Base-by-base conservation (phyloP, 2,797 vertebrate species). In the Kryptopterus vitreolus region DNA sequence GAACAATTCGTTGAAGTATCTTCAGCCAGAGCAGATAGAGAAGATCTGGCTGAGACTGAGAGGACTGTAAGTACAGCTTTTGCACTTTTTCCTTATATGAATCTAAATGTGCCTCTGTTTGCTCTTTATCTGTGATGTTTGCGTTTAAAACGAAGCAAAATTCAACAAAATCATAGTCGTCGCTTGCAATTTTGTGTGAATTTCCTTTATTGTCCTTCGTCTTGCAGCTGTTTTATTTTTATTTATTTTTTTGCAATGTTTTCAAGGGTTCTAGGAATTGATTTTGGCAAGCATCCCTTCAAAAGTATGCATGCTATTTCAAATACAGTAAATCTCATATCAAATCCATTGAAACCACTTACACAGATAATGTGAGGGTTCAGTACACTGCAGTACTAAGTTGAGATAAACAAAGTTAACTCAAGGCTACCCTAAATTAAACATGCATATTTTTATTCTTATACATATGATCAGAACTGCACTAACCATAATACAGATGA, bases 1-100 rank as follows among this genome's bases (percentile, higher is more conserved):
- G 90, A 96, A 92, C 92, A 96, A 95, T 91, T 96, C 95, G 81
- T 91, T 96, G 89, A 96, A 96, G 91, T 95, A 96, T 85, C 91
- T 96, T 29, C 95, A 96, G 79, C 93, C 95, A 0, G 95, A 96
- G 76, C 96, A 96, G 90, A 96, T 96, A 77, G 96, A 96, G 92
- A 96, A 96, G 92, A 96, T 96, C 87, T 96, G 96, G 96, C 94
- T 96, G 84, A 93, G 95, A 78, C 94, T 96, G 81, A 92, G 96
- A 87, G 95, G 95, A 89, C 92, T 96, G 95, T 96, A 90, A 96
- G 96, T 96, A 93, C 29, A 83, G 65, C 33, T 81, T 82, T 24
- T 48, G 38, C 68, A 65, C 31, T 61, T 55, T 81, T 50, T 61
- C 1, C 55, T 4, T 70, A 15, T 57, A 57, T 9, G 35, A 24